Base-by-base conservation (phyloP, 2,797 vertebrate genomes). In the Pseudochaenichthys georgianus region DNA sequence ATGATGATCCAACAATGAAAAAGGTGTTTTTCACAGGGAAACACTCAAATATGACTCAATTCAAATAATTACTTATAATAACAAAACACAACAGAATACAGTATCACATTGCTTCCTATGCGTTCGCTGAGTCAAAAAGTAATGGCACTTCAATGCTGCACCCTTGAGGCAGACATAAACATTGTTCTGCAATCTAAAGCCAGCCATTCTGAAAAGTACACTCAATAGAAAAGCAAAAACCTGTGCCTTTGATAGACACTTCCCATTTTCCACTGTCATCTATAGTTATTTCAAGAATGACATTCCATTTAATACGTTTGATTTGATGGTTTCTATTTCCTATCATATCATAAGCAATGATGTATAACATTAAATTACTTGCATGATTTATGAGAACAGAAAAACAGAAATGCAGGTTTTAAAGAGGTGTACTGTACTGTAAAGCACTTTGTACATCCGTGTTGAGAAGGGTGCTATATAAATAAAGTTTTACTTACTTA, bases 141-240 rank as follows among this genome's bases (percentile, higher is more conserved):
- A 16, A 64, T 45, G 21, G 41, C 60, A 50, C 53, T 45, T 57
- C 13, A 54, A 68, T 60, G 51, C 53, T 74, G 62, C 65, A 12
- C 28, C 34, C 61, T 54, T 63, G 57, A 73, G 69, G 73, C 58
- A 51, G 11, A 60, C 17, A 15, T 9, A 4, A 48, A 28, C 13
- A 64, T 6, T 48, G 3, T 48, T 52, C 46, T 9, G 11, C 1
- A 23, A 52, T 38, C 3, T n/a, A n/a, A 13, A 17, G 23, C 5
- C 11, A 19, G 11, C 38, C 1, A n/a, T 45, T 61, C 31, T 50
- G 16, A 54, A 54, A 23, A 38, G 12, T 43, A 3, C 31, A 64
- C 3, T 43, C 15, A 60, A 46, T 4, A 15, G 17, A 17, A 21
- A 17, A 45, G 47, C 3, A 15, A 55, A 28, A 64, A 41, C 9